A percentile compares a stretch with the other conserved stretches of the same genome.
Conservation (phyloP, 2,888 invertebrate species). For the Amphipoea oculea region DNA sequence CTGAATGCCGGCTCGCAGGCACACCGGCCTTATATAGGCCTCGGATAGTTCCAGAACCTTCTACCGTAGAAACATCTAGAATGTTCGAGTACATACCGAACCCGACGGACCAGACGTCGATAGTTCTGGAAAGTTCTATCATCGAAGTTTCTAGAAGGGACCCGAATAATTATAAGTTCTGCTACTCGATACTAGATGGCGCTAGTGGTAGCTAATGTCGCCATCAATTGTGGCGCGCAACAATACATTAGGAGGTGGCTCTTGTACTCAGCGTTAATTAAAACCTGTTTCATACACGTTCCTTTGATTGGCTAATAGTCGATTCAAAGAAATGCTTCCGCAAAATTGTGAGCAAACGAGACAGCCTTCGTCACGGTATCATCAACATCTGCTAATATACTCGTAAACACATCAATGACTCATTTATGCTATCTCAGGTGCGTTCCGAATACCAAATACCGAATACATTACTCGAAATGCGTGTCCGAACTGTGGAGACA, state of each 20-base stretch:
- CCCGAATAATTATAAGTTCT: too few relatives aligned
- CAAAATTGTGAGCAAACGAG: constrained; percentile 37
- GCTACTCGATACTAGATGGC: too few relatives aligned
- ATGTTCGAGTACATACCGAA: too few relatives aligned
- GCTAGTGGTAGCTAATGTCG: too few relatives aligned
- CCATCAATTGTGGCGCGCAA: too few relatives aligned
- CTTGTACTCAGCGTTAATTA: not conserved
- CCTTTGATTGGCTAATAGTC: constrained; percentile 28
- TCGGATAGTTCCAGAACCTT: too few relatives aligned
- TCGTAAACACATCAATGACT: constrained; percentile 65
- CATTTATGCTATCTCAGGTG: constrained; percentile 68
- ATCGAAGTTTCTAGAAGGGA: too few relatives aligned
- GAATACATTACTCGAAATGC: constrained; percentile 63
- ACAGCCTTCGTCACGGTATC: constrained; percentile 60
- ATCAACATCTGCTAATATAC: constrained; percentile 49
- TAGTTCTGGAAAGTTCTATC: too few relatives aligned
- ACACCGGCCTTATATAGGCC: too few relatives aligned
- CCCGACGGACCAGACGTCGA: too few relatives aligned
- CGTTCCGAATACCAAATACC: constrained; percentile 63
- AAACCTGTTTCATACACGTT: constrained; percentile 24
- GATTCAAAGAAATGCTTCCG: constrained; percentile 54
- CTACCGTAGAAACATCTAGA: too few relatives aligned
- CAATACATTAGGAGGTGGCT: not conserved
- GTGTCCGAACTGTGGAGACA: constrained; percentile 68
- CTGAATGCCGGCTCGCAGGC: too few relatives aligned